Evolutionary conservation across 1,140 invertebrate genomes (phyloP), one percentile per base, ranked within the genome.

Genomic region (Leptinotarsa lineolata): DNA sequence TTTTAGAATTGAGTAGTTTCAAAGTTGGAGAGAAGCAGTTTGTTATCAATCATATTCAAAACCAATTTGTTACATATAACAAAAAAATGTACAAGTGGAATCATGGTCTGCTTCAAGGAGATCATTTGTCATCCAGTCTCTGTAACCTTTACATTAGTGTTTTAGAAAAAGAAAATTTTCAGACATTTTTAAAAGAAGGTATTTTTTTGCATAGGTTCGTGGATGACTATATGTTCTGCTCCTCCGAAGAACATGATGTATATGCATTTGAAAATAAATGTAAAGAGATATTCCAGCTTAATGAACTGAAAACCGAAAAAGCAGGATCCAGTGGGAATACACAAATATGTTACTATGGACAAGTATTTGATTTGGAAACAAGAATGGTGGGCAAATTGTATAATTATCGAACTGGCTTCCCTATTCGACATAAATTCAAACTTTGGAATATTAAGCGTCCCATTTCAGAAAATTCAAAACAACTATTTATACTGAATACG

Each of bases 171-270:
- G 13, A 66, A 58, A 59, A 73, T 63, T 61, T 75, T 4, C 15
- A 39, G 3, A 8, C 22, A 18, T 70, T 70, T 60, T 30, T 70
- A 4, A 39, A 48, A 39, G 12, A 11, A 6, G 60, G 46, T 30
- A 39, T 15, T 58, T 72, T 72, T 18, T 12, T 75, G 11, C 71
- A 75, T 59, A 46, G 74, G 5, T 54, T 60, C 3, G 74, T 73
- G 20, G 74, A 75, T 68, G 74, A 75, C 54, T 75, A 73, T 68
- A 68, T 75, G 18, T 73, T 73, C 16, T 72, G 70, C 22, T 73
- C 74, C 15, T 16, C 45, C 3, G 20, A 65, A 11, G 18, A 4
- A 4, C 5, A 63, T 13, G 46, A 69, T 54, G 60, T 73, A 4
- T 18, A 68, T 3, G 24, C 18, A 16, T 75, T 75, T 67, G 54